phyloP scores from a whole-genome alignment of 1,140 invertebrate genomes.

The Globodera ellingtonae region DNA sequence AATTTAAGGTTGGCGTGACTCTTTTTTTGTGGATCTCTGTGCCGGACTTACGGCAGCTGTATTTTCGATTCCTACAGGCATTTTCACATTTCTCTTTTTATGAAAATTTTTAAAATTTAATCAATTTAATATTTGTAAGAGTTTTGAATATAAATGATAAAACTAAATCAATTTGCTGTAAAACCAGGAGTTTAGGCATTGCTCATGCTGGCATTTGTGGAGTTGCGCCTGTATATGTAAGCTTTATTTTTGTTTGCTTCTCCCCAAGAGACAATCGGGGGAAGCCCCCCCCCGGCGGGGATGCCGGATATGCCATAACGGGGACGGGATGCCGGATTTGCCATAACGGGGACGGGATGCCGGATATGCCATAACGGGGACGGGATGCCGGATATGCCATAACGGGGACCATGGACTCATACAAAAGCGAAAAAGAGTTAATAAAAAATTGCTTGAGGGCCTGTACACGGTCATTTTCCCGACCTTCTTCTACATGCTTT shows the following conservation, averaged over 20 bases:
- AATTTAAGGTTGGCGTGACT: conserved; percentile 38
- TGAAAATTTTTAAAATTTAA: too few species aligned
- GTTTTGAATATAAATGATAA: too few species aligned
- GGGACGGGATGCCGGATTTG: too few species aligned
- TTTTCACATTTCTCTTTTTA: background rate
- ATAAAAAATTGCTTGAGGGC: conserved; percentile 16
- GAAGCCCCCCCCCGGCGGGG: too few species aligned
- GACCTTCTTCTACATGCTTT: conserved; percentile 62
- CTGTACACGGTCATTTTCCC: conserved; percentile 64
- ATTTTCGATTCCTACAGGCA: conserved; percentile 59
- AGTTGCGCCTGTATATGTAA: conserved; percentile 60
- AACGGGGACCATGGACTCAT: background rate
- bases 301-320: background rate
- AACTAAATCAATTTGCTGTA: background rate
- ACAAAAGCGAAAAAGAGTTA: too few species aligned
- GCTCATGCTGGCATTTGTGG: conserved; percentile 62
- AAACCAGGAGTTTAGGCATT: conserved; percentile 45
- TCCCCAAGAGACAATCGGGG: too few species aligned
- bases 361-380: too few species aligned
- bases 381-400: too few species aligned
- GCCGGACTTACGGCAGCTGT: conserved; percentile 62
- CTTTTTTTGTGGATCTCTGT: conserved; percentile 60
- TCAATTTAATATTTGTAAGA: too few species aligned
- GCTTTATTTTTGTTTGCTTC: background rate
- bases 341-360: too few species aligned